Conservation (phyloP, 2,797 vertebrate genomes). For the Lacerta agilis region DNA sequence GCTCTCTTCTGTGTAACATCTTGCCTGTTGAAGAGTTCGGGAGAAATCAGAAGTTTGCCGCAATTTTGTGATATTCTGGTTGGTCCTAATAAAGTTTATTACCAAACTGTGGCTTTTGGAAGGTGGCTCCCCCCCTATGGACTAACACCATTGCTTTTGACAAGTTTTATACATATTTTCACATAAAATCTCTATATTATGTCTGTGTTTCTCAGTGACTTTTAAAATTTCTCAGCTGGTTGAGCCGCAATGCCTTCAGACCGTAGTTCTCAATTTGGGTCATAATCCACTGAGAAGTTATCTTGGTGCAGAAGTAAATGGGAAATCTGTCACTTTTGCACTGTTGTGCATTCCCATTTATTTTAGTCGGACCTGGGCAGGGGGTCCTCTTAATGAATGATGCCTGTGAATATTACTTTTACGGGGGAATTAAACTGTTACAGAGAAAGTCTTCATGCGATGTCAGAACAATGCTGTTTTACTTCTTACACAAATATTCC, state of each 20-base stretch:
- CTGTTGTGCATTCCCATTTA: not conserved
- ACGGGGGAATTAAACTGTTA: not conserved
- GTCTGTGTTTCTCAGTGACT: slow-evolving; percentile 33
- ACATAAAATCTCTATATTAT: slow-evolving; percentile 74
- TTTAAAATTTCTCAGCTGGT: slow-evolving; percentile 61
- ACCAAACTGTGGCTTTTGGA: no score
- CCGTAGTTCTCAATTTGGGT: not conserved
- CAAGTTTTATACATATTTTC: slow-evolving; percentile 57
- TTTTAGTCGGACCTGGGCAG: not conserved
- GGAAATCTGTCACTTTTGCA: not conserved
- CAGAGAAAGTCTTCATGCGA: not conserved
- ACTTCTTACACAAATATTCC: slow-evolving; percentile 69
- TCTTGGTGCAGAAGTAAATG: slow-evolving; percentile 26
- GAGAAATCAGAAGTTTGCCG: no score
- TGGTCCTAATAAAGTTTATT: no score
- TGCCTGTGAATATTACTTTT: no score
- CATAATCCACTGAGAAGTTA: not conserved
- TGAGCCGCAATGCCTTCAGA: slow-evolving; percentile 29
- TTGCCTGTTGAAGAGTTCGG: no score
- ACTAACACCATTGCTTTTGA: no score
- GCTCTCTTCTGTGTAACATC: no score
- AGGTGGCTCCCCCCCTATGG: no score
- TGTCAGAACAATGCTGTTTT: slow-evolving; percentile 45
- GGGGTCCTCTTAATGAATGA: not conserved
- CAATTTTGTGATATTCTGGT: no score